These are phyloP conservation scores for Peromyscus leucopus DNA, from an alignment of 2,113 vertebrate genomes.

Conservation along the genomic window DNA sequence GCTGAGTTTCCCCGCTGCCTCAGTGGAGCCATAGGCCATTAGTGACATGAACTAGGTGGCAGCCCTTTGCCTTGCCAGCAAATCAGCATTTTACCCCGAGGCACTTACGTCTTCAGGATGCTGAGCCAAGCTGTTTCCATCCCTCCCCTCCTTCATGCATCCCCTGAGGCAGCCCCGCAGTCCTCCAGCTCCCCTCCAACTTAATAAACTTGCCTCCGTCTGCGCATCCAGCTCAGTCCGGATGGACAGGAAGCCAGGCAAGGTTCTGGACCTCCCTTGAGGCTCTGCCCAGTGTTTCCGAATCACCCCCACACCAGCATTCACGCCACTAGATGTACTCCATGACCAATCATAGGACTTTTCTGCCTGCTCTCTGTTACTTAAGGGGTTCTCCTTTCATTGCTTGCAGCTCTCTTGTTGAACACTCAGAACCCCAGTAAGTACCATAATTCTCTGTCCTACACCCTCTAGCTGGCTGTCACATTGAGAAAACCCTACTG, in stretches of 20 bases:
- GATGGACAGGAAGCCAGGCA: no score
- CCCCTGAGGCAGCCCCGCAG: background rate
- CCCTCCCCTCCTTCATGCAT: background rate
- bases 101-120: background rate
- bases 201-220: background rate
- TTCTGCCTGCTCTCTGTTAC: background rate
- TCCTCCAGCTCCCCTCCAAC: background rate
- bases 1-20: background rate
- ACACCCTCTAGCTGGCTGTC: background rate
- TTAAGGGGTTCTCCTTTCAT: background rate
- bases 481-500: background rate
- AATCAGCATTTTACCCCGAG: background rate
- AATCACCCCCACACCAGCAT: background rate
- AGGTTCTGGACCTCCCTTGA: background rate
- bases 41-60: background rate
- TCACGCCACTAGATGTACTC: accelerated
- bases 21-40: background rate
- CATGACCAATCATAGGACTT: accelerated
- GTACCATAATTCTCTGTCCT: background rate
- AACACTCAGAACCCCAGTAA: background rate
- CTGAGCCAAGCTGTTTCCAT: background rate
- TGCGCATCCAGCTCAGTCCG: background rate
- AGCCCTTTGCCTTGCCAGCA: background rate
- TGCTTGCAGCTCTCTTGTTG: background rate
- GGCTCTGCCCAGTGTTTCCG: background rate